Evolutionary conservation across 2,113 vertebrate genomes (phyloP), one percentile per base, ranked within the genome.

Genomic region (Telmatochromis brachygnathus): DNA sequence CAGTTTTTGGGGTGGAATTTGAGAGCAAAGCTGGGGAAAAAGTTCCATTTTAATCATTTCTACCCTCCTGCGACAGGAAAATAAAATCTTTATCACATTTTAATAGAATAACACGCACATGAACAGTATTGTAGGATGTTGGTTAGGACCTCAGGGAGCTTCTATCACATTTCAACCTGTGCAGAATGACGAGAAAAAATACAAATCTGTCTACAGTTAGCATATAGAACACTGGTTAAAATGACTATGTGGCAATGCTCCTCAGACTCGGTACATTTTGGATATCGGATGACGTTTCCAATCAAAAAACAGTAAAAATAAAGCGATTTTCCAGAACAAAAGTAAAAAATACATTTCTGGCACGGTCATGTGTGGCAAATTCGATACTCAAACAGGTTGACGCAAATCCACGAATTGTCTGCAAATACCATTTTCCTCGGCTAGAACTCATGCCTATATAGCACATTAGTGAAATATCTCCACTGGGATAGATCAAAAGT

Each of bases 371-470:
- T 86, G 84, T 81, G 54, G 87, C 19, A 56, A 85, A 81, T 49
- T 86, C 33, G 5, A 42, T 81, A 75, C 70, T 84, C n/a, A 89
- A 91, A 87, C 68, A 91, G 68, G 84, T 92, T 89, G 55, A 90
- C 60, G 47, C 73, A 77, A 92, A 75, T 84, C 80, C 88, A 84
- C 19, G 30, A 87, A 56, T 53, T 23, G 79, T 91, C 92, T 92
- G 88, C 85, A 92, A 93, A 93, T 86, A 54, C 83, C 82, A 93
- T 93, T 92, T 84, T 19, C 80, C 47, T 88, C 35, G 5, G 55
- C 30, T 90, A 65, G 51, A 82, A 86, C 35, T 53, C 42, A 70
- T 4, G 17, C 54, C 77, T 53, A 65, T 85, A 37, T 75, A 56
- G 87, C 90, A 90, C 85, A 84, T 90, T 84, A 89, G 51, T 70